Evolutionary conservation across 1,140 invertebrate genomes (phyloP).

Genomic region (Drosophila pandora): DNA sequence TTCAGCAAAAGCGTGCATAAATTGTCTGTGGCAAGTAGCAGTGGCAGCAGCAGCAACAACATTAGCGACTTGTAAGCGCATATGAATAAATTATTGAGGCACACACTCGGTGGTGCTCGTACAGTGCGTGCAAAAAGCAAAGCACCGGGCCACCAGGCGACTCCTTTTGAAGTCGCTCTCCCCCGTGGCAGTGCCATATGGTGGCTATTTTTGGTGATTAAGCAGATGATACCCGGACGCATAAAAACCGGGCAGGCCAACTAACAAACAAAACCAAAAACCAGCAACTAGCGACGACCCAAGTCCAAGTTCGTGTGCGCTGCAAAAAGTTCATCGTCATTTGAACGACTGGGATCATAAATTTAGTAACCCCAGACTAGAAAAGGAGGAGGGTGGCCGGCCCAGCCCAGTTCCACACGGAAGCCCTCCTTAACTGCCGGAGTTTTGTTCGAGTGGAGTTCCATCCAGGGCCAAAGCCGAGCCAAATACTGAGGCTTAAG

Average conservation of each 20-base stretch:
- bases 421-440: slow-evolving; percentile 33
- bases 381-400: neutral
- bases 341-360: slow-evolving; percentile 75
- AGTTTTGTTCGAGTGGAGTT: slow-evolving; percentile 51
- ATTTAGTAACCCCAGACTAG: slow-evolving; percentile 69
- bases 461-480: slow-evolving; percentile 10
- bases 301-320: slow-evolving; percentile 48
- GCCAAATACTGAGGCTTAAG: slow-evolving; percentile 32
- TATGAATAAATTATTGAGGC: slow-evolving; percentile 81
- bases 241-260: slow-evolving; percentile 31
- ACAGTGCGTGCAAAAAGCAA: slow-evolving; percentile 74
- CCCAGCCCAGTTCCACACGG: slow-evolving; percentile 16
- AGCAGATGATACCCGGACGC: slow-evolving; percentile 74
- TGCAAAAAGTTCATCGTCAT: slow-evolving; percentile 77
- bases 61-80: slow-evolving; percentile 80
- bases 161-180: slow-evolving; percentile 57
- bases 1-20: slow-evolving; percentile 78
- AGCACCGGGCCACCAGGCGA: slow-evolving; percentile 29
- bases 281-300: slow-evolving; percentile 55
- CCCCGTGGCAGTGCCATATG: slow-evolving; percentile 64
- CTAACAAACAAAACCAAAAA: slow-evolving; percentile 39
- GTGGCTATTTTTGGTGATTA: slow-evolving; percentile 83
- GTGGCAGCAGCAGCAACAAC: slow-evolving; percentile 28
- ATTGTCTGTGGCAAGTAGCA: slow-evolving; percentile 76
- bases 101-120: slow-evolving; percentile 29